phyloP scores from a whole-genome alignment of 2,888 invertebrate species.

The Dinocampus coccinellae region DNA sequence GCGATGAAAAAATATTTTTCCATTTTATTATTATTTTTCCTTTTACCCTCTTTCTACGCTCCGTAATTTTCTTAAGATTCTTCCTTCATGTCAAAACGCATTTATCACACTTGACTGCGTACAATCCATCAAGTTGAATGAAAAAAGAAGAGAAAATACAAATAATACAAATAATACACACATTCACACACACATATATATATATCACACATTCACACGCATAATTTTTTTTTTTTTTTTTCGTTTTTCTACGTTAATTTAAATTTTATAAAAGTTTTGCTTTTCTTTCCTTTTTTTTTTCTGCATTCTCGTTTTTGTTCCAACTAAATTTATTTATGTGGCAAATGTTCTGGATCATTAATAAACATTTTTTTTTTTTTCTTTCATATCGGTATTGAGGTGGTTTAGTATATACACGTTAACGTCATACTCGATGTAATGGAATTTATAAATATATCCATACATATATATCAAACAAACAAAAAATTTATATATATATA shows the following conservation, averaged over 20 bases:
- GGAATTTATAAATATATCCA: neutral
- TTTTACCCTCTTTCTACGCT: neutral
- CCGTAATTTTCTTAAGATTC: neutral
- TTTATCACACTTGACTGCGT: neutral
- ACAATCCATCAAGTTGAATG: neutral
- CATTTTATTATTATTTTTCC: neutral
- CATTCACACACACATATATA: too few species aligned
- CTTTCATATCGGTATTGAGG: neutral
- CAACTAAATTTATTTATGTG: neutral
- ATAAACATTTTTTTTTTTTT: neutral
- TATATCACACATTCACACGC: too few species aligned
- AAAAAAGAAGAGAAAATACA: neutral
- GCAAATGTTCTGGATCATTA: neutral
- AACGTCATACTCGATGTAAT: neutral
- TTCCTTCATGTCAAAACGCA: neutral
- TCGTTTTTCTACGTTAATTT: neutral
- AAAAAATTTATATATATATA: neutral
- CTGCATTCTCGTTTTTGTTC: too few species aligned
- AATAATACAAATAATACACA: neutral
- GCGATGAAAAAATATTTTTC: neutral
- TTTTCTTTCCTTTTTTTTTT: neutral
- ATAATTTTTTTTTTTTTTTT: neutral
- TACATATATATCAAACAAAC: neutral
- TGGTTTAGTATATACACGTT: neutral
- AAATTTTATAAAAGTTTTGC: neutral